A percentile compares a stretch with the other conserved stretches of the same genome.
Evolutionary conservation across 2,797 vertebrate genomes (phyloP).

Genomic region (Spinibarbus caldwelli): DNA sequence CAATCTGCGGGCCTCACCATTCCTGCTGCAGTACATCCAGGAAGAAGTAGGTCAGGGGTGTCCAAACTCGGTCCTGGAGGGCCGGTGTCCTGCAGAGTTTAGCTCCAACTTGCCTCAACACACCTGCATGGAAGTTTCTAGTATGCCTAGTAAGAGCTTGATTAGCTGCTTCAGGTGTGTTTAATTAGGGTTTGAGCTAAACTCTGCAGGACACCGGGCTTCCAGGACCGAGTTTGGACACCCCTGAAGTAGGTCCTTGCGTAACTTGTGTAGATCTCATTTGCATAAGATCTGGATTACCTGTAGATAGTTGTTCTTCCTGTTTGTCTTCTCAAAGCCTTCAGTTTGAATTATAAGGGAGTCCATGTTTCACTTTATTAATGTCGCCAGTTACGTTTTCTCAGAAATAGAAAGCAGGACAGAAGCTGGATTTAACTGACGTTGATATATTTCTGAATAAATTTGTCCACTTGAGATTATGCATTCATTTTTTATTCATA

Average conservation of each 20-base stretch:
- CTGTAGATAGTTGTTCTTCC: background rate
- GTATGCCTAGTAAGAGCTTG: no score
- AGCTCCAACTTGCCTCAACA: no score
- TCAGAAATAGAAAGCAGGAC: background rate
- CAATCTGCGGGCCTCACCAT: slow-evolving; percentile 96
- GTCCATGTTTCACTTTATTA: background rate
- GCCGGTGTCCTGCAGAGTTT: no score
- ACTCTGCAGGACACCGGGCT: no score
- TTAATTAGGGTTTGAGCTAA: no score
- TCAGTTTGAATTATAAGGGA: background rate
- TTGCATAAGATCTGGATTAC: slow-evolving; percentile 3
- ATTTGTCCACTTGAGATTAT: background rate
- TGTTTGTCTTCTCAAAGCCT: background rate
- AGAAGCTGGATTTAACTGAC: background rate
- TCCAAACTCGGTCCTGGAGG: no score
- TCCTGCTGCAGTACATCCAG: slow-evolving; percentile 97
- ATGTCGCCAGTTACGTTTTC: background rate
- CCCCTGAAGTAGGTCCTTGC: slow-evolving; percentile 53
- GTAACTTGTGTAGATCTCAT: background rate
- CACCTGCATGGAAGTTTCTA: no score
- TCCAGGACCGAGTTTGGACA: no score
- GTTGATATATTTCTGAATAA: background rate
- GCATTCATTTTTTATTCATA: slow-evolving; percentile 7
- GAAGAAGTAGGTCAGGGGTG: no score
- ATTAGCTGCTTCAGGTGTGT: no score